A percentile compares a stretch with the other conserved stretches of the same genome.
These are phyloP conservation scores for Nemotelus pantherinus DNA, from an alignment of 2,888 invertebrate species.

Conservation along the genomic window DNA sequence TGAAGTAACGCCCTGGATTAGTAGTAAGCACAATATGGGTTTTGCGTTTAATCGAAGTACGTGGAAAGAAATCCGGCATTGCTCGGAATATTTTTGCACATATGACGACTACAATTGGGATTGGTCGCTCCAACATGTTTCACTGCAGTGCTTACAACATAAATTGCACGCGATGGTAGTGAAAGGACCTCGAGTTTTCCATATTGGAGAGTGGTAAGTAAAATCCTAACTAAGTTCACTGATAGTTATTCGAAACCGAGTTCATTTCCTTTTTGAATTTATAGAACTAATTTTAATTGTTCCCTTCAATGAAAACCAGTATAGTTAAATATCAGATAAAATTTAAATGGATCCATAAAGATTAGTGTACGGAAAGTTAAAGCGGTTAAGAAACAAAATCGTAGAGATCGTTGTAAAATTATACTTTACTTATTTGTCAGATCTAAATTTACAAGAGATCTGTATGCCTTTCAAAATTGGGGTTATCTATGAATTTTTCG, in stretches of 20 bases:
- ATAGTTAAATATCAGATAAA: too few relatives aligned
- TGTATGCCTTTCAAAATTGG: too few relatives aligned
- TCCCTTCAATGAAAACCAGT: too few relatives aligned
- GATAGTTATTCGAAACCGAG: not conserved
- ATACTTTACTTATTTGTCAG: too few relatives aligned
- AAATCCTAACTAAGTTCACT: conserved; percentile 12
- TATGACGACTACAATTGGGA: conserved; percentile 99
- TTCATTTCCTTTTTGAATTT: not conserved
- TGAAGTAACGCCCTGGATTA: conserved; percentile 93
- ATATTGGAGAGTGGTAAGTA: conserved; percentile 96
- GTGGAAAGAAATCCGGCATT: conserved; percentile 84
- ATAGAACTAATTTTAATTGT: too few relatives aligned
- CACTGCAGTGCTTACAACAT: conserved; percentile 80
- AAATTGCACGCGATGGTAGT: conserved; percentile 89
- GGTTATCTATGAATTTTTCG: too few relatives aligned
- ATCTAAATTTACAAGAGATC: too few relatives aligned
- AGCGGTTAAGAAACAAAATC: too few relatives aligned
- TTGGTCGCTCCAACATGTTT: conserved; percentile 93
- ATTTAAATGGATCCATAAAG: too few relatives aligned
- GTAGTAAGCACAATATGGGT: conserved; percentile 99
- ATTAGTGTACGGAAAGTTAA: too few relatives aligned
- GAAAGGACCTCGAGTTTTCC: conserved; percentile 94
- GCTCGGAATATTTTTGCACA: conserved; percentile 88
- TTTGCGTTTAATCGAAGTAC: conserved; percentile 92
- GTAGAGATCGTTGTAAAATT: too few relatives aligned